Conservation (phyloP, 2,797 vertebrate species). For the Anabas testudineus region DNA sequence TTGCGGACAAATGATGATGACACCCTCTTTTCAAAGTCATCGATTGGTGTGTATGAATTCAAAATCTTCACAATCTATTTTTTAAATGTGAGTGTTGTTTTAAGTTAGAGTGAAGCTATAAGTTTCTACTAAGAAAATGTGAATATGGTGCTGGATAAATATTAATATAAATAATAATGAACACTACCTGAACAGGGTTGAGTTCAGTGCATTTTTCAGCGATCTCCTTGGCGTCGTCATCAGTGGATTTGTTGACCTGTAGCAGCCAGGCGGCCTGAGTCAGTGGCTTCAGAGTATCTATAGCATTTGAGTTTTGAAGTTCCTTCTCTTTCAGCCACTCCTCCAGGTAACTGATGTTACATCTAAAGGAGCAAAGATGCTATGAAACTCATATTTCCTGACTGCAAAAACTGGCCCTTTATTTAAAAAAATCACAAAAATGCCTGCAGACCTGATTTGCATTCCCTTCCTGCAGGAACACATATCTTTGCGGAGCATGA, state of each 20-base stretch:
- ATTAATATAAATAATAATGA: too few species aligned
- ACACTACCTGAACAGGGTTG: slow-evolving; percentile 93
- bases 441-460: slow-evolving; percentile 92
- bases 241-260: slow-evolving; percentile 96
- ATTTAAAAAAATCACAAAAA: background rate
- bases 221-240: slow-evolving; percentile 94
- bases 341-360: slow-evolving; percentile 98
- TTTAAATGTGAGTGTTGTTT: slow-evolving; percentile 15
- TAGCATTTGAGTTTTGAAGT: slow-evolving; percentile 88
- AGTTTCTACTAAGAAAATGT: background rate
- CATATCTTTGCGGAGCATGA: slow-evolving; percentile 98
- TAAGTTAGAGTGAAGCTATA: background rate
- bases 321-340: slow-evolving; percentile 98
- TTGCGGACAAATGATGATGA: slow-evolving; percentile 95
- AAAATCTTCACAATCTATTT: slow-evolving; percentile 96
- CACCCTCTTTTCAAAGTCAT: slow-evolving; percentile 98
- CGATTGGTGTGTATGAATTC: slow-evolving; percentile 98
- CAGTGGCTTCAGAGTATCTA: slow-evolving; percentile 91
- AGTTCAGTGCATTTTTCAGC: slow-evolving; percentile 89
- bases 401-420: background rate
- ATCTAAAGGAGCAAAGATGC: slow-evolving; percentile 79
- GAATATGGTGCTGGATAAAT: background rate
- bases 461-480: slow-evolving; percentile 99
- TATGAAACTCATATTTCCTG: background rate
- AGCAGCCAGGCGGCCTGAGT: slow-evolving; percentile 96